Conservation (phyloP, 2,113 vertebrate genomes). For the Quiscalus mexicanus region DNA sequence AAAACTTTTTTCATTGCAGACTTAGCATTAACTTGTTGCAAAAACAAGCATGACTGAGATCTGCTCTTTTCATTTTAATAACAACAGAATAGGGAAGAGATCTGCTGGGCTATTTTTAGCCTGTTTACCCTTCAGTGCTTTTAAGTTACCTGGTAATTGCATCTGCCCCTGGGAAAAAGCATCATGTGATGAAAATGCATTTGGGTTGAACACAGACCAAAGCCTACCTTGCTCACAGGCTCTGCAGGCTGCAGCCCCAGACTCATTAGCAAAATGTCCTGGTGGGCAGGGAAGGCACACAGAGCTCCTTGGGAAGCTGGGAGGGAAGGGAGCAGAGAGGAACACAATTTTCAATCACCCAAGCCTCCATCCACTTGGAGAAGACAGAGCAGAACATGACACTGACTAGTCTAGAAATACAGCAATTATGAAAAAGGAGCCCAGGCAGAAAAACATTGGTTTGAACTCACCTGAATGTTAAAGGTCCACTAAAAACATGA, state of each 20-base stretch:
- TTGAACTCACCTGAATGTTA: not conserved
- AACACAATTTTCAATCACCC: not conserved
- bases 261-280: constrained; percentile 77
- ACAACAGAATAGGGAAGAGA: not conserved
- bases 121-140: not conserved
- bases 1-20: not conserved
- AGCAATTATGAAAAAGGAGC: not conserved
- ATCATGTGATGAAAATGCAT: not conserved
- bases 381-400: not conserved
- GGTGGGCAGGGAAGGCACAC: constrained; percentile 77
- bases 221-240: constrained; percentile 79
- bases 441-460: not conserved
- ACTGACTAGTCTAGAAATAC: not conserved
- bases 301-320: constrained; percentile 75
- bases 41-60: not conserved
- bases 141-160: not conserved
- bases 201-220: not conserved
- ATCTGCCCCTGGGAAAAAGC: not conserved
- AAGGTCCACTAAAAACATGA: not conserved
- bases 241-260: constrained; percentile 74
- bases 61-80: not conserved
- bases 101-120: not conserved
- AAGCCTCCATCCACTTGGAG: not conserved
- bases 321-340: not conserved
- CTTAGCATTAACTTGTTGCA: not conserved